These are phyloP conservation scores for Graptemys geographica DNA, from an alignment of 2,797 vertebrate genomes.

Conservation along the genomic window DNA sequence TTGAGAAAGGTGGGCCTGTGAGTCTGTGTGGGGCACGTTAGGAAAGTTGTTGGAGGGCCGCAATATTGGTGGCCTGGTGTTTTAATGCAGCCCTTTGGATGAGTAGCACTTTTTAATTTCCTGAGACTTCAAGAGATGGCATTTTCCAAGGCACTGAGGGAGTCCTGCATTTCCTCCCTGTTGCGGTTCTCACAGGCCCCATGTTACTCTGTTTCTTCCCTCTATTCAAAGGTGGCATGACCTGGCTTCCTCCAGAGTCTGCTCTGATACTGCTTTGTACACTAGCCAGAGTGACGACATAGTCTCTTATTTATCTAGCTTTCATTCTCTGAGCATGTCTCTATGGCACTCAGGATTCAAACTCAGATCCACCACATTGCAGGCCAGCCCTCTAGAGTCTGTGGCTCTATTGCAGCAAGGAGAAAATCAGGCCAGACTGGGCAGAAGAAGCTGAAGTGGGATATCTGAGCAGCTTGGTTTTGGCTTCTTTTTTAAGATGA, in stretches of 20 bases:
- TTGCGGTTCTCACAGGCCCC: background rate
- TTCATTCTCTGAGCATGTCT: constrained; percentile 16
- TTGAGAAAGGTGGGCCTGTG: constrained; percentile 4
- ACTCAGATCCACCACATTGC: background rate
- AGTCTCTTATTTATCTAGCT: background rate
- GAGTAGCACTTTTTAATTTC: background rate
- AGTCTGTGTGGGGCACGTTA: background rate
- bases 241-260: background rate
- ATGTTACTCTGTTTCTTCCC: background rate
- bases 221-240: accelerated
- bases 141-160: background rate
- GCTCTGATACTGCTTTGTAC: background rate
- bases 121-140: background rate
- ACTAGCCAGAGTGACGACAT: background rate
- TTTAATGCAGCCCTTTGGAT: background rate
- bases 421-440: background rate
- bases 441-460: constrained; percentile 7
- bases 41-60: background rate
- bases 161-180: background rate
- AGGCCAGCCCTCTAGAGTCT: background rate
- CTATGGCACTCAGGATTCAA: background rate
- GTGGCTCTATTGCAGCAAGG: background rate
- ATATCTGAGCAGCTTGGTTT: background rate
- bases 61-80: background rate
- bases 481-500: constrained; percentile 68